Percentiles rank a stretch among this genome's conserved stretches.
Evolutionary conservation across 2,888 invertebrate species (phyloP).

Genomic region (Idaea biselata): DNA sequence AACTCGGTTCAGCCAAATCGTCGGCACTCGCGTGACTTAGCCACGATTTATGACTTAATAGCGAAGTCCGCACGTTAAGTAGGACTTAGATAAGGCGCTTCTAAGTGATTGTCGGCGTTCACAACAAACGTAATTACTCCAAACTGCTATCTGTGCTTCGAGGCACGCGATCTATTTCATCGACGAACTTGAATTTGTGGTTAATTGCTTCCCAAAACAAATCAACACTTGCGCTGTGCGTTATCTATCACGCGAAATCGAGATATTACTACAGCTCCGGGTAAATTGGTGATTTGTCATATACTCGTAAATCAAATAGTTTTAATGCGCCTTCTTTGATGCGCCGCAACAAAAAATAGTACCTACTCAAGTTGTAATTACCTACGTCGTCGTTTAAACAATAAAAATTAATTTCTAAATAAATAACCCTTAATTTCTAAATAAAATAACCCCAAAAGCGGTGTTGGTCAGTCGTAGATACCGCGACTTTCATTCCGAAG

Average conservation of each 20-base stretch:
- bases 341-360: too few species aligned
- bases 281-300: too few species aligned
- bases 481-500: too few species aligned
- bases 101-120: constrained; percentile 80
- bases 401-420: too few species aligned
- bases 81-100: constrained; percentile 78
- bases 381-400: too few species aligned
- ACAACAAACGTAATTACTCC: constrained; percentile 80
- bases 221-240: constrained; percentile 20
- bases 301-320: too few species aligned
- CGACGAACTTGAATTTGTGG: constrained; percentile 59
- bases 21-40: constrained; percentile 73
- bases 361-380: too few species aligned
- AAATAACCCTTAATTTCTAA: too few species aligned
- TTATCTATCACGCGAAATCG: background rate
- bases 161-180: constrained; percentile 75
- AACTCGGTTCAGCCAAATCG: constrained; percentile 69
- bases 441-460: too few species aligned
- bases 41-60: constrained; percentile 79
- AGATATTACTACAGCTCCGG: background rate
- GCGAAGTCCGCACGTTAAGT: constrained; percentile 74
- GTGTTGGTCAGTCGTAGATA: too few species aligned
- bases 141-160: constrained; percentile 71
- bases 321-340: too few species aligned
- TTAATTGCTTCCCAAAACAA: constrained; percentile 62